These are phyloP conservation scores for Rhynchonycteris naso DNA, from an alignment of 2,797 vertebrate species.

Conservation along the genomic window DNA sequence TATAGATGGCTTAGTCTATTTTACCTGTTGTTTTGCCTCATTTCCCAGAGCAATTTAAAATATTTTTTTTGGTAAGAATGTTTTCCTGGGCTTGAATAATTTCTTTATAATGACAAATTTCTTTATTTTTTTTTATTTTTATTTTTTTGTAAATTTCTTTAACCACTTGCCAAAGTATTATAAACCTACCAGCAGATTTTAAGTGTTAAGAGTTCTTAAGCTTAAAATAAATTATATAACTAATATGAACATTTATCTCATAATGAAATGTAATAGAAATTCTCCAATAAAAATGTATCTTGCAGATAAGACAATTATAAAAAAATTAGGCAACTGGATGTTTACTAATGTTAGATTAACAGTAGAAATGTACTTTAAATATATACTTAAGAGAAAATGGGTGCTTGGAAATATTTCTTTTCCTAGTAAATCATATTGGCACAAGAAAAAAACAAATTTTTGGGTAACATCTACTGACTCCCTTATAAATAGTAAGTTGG, in stretches of 20 bases:
- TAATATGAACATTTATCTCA: slow-evolving; percentile 39
- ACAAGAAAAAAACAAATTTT: slow-evolving; percentile 16
- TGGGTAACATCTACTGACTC: slow-evolving; percentile 9
- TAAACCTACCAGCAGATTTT: slow-evolving; percentile 48
- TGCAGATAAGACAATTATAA: slow-evolving; percentile 52
- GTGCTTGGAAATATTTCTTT: slow-evolving; percentile 39
- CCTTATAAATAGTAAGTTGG: slow-evolving; percentile 35
- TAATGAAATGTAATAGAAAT: slow-evolving; percentile 60
- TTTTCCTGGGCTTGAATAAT: slow-evolving; percentile 37
- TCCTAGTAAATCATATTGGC: slow-evolving; percentile 46
- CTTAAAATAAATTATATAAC: slow-evolving; percentile 50
- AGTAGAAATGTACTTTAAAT: slow-evolving; percentile 61
- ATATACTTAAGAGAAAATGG: slow-evolving; percentile 48
- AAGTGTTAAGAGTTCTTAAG: slow-evolving; percentile 52
- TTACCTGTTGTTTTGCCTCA: slow-evolving; percentile 46
- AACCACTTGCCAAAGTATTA: slow-evolving; percentile 49
- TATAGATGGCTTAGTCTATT: slow-evolving; percentile 55
- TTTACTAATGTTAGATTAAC: slow-evolving; percentile 61
- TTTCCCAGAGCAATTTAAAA: slow-evolving; percentile 42
- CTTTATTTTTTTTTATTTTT: not conserved
- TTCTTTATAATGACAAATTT: slow-evolving; percentile 54
- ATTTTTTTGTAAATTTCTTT: not conserved
- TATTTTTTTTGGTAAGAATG: not conserved
- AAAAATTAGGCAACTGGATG: slow-evolving; percentile 49
- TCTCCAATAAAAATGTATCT: slow-evolving; percentile 61